These are phyloP conservation scores for Pogona vitticeps DNA, from an alignment of 2,113 vertebrate species.

Conservation along the genomic window DNA sequence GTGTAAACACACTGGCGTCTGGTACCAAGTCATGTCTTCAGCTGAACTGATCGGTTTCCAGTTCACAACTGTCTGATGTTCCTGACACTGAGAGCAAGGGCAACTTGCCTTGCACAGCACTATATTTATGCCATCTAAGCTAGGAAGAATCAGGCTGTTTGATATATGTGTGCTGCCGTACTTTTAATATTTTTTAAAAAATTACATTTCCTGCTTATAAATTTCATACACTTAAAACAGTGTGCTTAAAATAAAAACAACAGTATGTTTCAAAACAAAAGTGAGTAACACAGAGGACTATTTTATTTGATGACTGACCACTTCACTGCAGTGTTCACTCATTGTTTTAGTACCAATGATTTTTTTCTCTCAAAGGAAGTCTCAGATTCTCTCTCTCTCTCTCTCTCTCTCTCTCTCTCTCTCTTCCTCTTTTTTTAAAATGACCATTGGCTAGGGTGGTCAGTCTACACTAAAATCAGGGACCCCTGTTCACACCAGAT, in stretches of 20 bases:
- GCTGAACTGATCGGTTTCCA: not conserved
- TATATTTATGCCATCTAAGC: not conserved
- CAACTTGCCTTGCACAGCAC: not conserved
- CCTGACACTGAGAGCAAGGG: not conserved
- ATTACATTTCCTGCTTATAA: not conserved
- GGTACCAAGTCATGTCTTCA: not conserved
- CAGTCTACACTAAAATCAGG: not conserved
- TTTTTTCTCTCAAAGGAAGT: not conserved
- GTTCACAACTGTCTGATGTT: not conserved
- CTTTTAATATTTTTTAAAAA: not conserved
- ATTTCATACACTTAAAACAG: not conserved
- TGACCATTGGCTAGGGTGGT: not conserved
- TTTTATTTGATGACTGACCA: not conserved
- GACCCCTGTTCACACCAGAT: not conserved
- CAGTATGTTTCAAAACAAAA: not conserved
- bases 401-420: not conserved
- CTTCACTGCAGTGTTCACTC: not conserved
- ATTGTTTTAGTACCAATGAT: not conserved
- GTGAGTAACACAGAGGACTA: not conserved
- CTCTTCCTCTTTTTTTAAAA: not conserved
- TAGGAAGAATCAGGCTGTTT: not conserved
- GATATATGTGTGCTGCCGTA: not conserved
- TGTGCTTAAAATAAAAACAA: not conserved
- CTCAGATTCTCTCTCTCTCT: not conserved
- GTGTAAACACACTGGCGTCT: not conserved